Conservation (phyloP, 1,140 invertebrate species). For the Ruditapes philippinarum region DNA sequence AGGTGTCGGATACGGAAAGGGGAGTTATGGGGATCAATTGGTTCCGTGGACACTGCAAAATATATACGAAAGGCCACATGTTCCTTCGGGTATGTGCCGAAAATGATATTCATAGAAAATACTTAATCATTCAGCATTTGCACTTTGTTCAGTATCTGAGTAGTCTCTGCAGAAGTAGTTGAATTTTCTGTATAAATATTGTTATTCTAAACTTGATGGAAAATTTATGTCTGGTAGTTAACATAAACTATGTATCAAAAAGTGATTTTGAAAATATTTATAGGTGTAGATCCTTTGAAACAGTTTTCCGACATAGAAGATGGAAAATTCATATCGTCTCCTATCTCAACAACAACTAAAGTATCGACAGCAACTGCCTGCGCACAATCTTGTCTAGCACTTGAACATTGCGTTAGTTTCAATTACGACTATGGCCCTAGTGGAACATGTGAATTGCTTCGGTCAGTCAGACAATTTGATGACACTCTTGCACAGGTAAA, state of each 20-base stretch:
- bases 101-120: too few relatives aligned
- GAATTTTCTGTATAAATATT: too few relatives aligned
- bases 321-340: conserved; percentile 68
- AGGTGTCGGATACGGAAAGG: conserved; percentile 69
- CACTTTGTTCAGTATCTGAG: too few relatives aligned
- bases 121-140: too few relatives aligned
- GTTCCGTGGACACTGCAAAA: conserved; percentile 39
- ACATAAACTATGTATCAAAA: too few relatives aligned
- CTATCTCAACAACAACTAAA: neutral
- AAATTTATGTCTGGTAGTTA: too few relatives aligned
- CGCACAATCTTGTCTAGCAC: conserved; percentile 68
- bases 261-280: too few relatives aligned
- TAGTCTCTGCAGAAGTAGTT: too few relatives aligned
- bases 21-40: conserved; percentile 61
- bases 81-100: neutral
- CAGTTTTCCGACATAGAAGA: conserved; percentile 65
- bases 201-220: too few relatives aligned
- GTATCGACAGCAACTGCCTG: conserved; percentile 63
- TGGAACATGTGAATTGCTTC: conserved; percentile 68
- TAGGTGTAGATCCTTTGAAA: conserved; percentile 68
- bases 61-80: neutral
- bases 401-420: conserved; percentile 75
- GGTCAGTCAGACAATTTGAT: conserved; percentile 68
- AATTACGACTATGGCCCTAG: conserved; percentile 74
- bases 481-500: conserved; percentile 68